A percentile compares a stretch with the other conserved stretches of the same genome.
Conservation (phyloP, 2,113 vertebrate genomes). For the Nyctereutes procyonoides region DNA sequence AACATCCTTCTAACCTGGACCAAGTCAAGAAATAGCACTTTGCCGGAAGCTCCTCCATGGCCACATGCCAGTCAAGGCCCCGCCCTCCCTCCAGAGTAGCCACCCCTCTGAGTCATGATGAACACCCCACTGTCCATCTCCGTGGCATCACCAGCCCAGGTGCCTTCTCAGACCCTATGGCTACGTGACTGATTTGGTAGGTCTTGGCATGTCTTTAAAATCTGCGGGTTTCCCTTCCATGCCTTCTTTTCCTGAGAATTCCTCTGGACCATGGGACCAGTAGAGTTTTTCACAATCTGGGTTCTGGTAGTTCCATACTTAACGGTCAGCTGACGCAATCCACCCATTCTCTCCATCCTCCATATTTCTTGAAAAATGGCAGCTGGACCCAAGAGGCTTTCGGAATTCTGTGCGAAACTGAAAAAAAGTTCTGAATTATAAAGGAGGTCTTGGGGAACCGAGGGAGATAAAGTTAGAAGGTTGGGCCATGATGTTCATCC, state of each 20-base stretch:
- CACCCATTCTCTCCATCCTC: neutral
- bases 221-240: neutral
- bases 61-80: accelerated
- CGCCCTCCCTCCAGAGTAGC: neutral
- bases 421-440: neutral
- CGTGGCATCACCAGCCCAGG: accelerated
- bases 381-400: neutral
- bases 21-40: neutral
- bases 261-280: neutral
- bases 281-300: neutral
- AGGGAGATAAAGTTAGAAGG: neutral
- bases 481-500: neutral
- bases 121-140: neutral
- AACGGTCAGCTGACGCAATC: too few relatives aligned
- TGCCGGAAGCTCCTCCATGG: neutral
- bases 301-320: neutral
- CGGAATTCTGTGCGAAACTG: neutral
- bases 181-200: accelerated
- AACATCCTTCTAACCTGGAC: neutral
- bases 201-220: neutral
- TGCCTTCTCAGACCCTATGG: neutral
- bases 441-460: neutral
- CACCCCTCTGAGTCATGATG: neutral
- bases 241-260: neutral
- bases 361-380: neutral